Conservation (phyloP, 2,113 vertebrate genomes). For the Caloenas nicobarica region DNA sequence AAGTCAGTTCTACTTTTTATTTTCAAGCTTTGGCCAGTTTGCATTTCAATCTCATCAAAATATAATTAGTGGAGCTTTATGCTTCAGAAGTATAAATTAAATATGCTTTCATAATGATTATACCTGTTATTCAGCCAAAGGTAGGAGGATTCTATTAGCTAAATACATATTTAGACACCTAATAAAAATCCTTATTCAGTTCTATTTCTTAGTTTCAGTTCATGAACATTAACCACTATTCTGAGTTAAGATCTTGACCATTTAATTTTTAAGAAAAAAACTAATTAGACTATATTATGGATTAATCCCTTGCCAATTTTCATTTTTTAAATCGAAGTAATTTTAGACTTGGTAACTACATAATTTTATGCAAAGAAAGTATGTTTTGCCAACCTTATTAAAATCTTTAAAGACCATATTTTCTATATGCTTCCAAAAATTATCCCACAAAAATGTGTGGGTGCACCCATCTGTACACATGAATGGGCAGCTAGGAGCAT, state of each 20-base stretch:
- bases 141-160: constrained; percentile 64
- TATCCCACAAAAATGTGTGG: constrained; percentile 62
- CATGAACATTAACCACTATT: constrained; percentile 33
- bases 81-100: constrained; percentile 50
- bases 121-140: constrained; percentile 61
- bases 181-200: constrained; percentile 43
- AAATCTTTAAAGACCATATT: constrained; percentile 63
- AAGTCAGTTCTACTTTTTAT: constrained; percentile 54
- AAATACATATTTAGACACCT: constrained; percentile 66
- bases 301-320: constrained; percentile 71
- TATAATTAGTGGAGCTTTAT: constrained; percentile 48
- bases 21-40: constrained; percentile 50
- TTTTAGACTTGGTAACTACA: constrained; percentile 63
- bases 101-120: constrained; percentile 58
- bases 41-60: constrained; percentile 52
- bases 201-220: constrained; percentile 56
- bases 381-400: constrained; percentile 70
- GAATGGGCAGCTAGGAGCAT: constrained; percentile 42
- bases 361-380: constrained; percentile 61
- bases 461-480: constrained; percentile 64
- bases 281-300: constrained; percentile 64
- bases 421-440: constrained; percentile 68
- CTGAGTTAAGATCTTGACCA: constrained; percentile 66
- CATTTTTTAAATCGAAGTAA: constrained; percentile 67
- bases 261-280: constrained; percentile 65